Base-by-base conservation (phyloP, 2,888 invertebrate genomes). In the Eupithecia abbreviata region DNA sequence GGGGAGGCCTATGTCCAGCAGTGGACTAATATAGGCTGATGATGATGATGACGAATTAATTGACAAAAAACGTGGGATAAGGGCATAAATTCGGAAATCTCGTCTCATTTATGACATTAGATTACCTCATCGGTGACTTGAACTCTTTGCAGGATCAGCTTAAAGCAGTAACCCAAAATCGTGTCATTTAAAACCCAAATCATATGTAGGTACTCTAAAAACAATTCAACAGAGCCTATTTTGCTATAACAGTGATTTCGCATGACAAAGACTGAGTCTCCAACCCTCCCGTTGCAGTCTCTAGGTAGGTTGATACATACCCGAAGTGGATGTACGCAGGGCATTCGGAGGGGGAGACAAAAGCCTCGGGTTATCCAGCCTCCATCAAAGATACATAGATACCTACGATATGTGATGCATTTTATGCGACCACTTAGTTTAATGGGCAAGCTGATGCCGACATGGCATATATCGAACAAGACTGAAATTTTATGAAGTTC, bases 341-440 rank as follows among this genome's bases (percentile, higher is more conserved):
- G 69, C 66, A 65, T 51, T 42, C 65, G 42, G 62, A 66, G 73
- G 71, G 78, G 74, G 74, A 73, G 65, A 80, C 80, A 80, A 80
- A 79, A 75, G 77, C 66, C 65, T 66, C 51, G 72, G 67, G 72
- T 74, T 66, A 72, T 72, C 65, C 67, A 75, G 73, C 76, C 41
- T 72, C 75, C 69, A 77, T 74, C 75, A 65, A 51, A 30, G 30
- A 30, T 30, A 30, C 30, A 30, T 30, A 47, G 75, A 82, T 82
- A 78, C 67, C 47, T 77, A 77, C 78, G 80, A 55, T 71, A 58
- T 45, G 58, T 66, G 74, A 70, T 67, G 77, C 69, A 73, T 73
- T 73, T 73, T 75, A 65, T 74, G 71, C 71, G 67, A 73, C 78
- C 75, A 75, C 78, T 78, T 78, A 75, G 74, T 76, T 77, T 69